Conservation (phyloP, 1,140 invertebrate species). For the Oncopeltus fasciatus region DNA sequence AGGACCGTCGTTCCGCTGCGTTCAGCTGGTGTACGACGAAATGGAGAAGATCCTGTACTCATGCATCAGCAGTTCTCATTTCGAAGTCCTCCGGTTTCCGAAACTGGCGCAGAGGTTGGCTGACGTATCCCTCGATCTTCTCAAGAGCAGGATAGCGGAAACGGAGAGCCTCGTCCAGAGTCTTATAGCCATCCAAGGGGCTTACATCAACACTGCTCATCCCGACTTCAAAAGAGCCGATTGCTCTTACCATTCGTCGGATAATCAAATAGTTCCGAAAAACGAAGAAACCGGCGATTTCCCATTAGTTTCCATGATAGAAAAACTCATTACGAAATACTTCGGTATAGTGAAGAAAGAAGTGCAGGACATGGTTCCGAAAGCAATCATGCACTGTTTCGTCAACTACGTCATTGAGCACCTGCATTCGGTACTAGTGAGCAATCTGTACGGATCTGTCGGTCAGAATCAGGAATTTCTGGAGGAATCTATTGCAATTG, state of each 20-base stretch:
- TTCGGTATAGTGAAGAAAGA: slow-evolving; percentile 22
- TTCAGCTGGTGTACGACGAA: slow-evolving; percentile 59
- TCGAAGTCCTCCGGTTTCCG: slow-evolving; percentile 47
- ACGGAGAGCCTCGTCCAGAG: slow-evolving; percentile 54
- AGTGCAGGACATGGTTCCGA: slow-evolving; percentile 23
- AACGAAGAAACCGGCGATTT: neutral
- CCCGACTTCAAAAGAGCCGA: slow-evolving; percentile 34
- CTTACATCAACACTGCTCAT: slow-evolving; percentile 63
- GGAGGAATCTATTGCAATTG: slow-evolving; percentile 11
- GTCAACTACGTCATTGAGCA: slow-evolving; percentile 21
- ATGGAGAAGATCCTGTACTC: slow-evolving; percentile 56
- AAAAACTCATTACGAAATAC: slow-evolving; percentile 22
- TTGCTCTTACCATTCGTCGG: too few relatives aligned
- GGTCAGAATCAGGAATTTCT: slow-evolving; percentile 12
- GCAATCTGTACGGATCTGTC: slow-evolving; percentile 15
- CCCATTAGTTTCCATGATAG: slow-evolving; percentile 11
- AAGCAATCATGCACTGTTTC: slow-evolving; percentile 24
- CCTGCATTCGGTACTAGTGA: slow-evolving; percentile 19
- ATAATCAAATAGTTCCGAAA: neutral
- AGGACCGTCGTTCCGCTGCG: slow-evolving; percentile 50
- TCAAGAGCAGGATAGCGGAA: slow-evolving; percentile 42
- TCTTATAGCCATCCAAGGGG: slow-evolving; percentile 47
- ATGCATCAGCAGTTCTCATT: slow-evolving; percentile 43
- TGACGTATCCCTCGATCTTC: slow-evolving; percentile 48
- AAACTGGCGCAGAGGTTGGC: slow-evolving; percentile 50